These are phyloP conservation scores for Troilus luridus DNA, from an alignment of 2,888 invertebrate genomes.

Conservation along the genomic window DNA sequence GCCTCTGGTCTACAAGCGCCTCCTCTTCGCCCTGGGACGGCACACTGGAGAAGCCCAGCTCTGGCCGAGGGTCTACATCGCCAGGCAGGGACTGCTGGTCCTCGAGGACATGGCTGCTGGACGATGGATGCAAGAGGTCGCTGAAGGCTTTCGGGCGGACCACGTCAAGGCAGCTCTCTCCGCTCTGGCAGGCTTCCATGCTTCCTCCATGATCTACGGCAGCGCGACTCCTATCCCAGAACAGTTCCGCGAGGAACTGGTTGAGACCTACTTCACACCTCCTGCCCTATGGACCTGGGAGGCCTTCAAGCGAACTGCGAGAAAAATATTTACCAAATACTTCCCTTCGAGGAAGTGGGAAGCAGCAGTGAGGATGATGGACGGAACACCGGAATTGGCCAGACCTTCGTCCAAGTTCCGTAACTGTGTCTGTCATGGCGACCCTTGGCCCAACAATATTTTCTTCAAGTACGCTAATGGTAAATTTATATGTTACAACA, in stretches of 20 bases:
- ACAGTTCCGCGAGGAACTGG: not conserved
- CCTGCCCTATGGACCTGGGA: constrained; percentile 57
- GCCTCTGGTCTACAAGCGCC: constrained; percentile 40
- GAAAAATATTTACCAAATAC: constrained; percentile 18
- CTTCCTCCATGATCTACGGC: constrained; percentile 32
- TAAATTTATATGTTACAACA: not conserved
- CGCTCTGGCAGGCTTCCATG: constrained; percentile 59
- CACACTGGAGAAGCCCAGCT: not conserved
- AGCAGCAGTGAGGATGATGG: not conserved
- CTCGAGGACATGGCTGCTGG: constrained; percentile 55
- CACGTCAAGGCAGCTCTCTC: constrained; percentile 46
- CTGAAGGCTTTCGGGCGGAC: not conserved
- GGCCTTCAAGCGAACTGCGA: constrained; percentile 36
- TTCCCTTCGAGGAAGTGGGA: constrained; percentile 29
- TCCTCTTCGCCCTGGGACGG: not conserved
- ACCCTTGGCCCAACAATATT: constrained; percentile 61
- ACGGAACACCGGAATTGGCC: not conserved
- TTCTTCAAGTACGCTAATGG: constrained; percentile 59
- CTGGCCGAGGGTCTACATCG: constrained; percentile 51
- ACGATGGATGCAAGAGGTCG: constrained; percentile 47
- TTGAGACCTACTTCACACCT: constrained; percentile 57
- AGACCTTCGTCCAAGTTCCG: constrained; percentile 33
- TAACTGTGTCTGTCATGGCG: constrained; percentile 60
- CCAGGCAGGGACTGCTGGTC: constrained; percentile 57
- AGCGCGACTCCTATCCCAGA: not conserved